These are phyloP conservation scores for Clupea harengus DNA, from an alignment of 2,113 vertebrate species.

Conservation along the genomic window DNA sequence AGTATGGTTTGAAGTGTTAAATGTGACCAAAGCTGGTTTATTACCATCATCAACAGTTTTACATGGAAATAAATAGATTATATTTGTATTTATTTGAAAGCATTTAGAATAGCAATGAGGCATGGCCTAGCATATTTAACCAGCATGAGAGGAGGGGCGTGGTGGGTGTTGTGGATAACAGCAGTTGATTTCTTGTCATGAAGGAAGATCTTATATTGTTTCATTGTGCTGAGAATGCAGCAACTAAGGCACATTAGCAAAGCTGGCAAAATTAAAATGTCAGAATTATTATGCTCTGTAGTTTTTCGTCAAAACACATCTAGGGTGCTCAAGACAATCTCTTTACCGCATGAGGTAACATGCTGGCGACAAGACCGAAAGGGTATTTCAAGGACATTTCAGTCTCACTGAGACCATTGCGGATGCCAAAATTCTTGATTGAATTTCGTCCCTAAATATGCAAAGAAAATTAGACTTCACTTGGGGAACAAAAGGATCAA, in stretches of 20 bases:
- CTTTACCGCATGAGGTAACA: not conserved
- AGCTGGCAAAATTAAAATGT: not conserved
- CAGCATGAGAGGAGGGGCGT: not conserved
- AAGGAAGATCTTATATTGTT: not conserved
- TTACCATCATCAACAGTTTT: not conserved
- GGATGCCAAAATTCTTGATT: not conserved
- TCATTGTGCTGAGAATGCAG: not conserved
- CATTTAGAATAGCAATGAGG: not conserved
- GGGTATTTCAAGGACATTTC: not conserved
- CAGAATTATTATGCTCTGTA: not conserved
- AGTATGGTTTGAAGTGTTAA: not conserved
- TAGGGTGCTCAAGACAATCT: not conserved
- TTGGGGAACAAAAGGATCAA: not conserved
- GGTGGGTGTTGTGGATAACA: not conserved
- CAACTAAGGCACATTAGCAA: not conserved
- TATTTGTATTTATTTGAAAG: not conserved
- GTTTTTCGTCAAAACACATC: not conserved
- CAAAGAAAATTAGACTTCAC: not conserved
- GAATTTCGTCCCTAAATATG: not conserved
- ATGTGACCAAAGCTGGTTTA: not conserved
- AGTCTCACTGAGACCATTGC: not conserved
- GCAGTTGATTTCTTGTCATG: not conserved
- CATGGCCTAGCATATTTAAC: not conserved
- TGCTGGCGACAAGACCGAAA: not conserved
- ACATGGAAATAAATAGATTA: not conserved